A percentile compares a stretch with the other conserved stretches of the same genome.
Conservation (phyloP, 1,140 invertebrate species). For the Melanaphis sacchari region DNA sequence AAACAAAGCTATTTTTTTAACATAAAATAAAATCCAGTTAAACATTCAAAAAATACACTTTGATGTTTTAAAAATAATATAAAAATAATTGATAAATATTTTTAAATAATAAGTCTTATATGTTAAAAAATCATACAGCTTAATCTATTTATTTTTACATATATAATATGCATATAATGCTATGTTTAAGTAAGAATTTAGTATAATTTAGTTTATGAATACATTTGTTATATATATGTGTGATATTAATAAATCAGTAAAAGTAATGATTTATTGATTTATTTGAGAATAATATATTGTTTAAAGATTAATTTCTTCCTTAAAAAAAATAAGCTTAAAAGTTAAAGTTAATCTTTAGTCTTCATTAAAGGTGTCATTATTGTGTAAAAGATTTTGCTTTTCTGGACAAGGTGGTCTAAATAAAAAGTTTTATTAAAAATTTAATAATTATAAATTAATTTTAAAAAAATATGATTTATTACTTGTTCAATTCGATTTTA, state of each 20-base stretch:
- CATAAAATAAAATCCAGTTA: background rate
- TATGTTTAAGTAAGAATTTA: background rate
- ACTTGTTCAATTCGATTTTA: background rate
- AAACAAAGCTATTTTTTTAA: background rate
- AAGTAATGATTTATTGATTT: background rate
- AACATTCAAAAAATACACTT: background rate
- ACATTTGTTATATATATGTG: background rate
- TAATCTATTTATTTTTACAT: background rate
- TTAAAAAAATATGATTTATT: background rate
- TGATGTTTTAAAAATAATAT: background rate
- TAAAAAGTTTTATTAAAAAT: background rate
- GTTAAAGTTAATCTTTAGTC: slow-evolving; percentile 4
- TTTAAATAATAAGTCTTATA: background rate
- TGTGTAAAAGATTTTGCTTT: slow-evolving; percentile 10
- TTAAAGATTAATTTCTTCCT: background rate
- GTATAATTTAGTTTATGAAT: background rate
- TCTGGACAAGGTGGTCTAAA: slow-evolving; percentile 14
- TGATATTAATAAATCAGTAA: background rate
- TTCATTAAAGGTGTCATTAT: slow-evolving; percentile 17
- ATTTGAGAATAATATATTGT: background rate
- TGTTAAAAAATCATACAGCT: background rate
- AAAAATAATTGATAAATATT: background rate
- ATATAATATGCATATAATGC: background rate
- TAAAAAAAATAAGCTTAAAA: background rate
- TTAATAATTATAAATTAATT: background rate